Conservation (phyloP, 2,113 vertebrate species). For the Triplophysa dalaica region DNA sequence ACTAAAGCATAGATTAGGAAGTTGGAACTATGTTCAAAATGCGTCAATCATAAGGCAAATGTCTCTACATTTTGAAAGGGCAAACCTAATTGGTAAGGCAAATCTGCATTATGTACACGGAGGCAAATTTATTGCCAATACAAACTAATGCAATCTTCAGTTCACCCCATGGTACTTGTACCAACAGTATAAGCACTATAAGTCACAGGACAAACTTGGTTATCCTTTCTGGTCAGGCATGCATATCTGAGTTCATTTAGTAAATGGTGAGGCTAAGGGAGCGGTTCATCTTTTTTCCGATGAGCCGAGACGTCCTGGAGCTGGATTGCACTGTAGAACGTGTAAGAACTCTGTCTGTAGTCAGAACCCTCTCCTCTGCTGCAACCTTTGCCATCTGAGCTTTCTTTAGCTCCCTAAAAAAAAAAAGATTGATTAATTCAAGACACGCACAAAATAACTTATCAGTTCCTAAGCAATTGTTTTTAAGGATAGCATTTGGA, state of each 20-base stretch:
- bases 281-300: conserved; percentile 97
- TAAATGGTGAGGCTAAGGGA: conserved; percentile 96
- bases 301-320: conserved; percentile 83
- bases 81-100: conserved; percentile 4
- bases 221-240: conserved; percentile 42
- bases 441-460: background rate
- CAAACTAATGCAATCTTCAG: conserved; percentile 4
- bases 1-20: conserved; percentile 52
- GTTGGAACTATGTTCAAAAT: conserved; percentile 33
- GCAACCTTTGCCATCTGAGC: conserved; percentile 92
- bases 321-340: conserved; percentile 85
- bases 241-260: conserved; percentile 62
- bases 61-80: conserved; percentile 10
- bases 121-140: conserved; percentile 7
- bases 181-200: conserved; percentile 64
- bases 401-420: conserved; percentile 91
- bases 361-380: conserved; percentile 88
- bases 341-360: conserved; percentile 87
- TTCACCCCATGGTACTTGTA: conserved; percentile 45
- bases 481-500: too few relatives aligned
- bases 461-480: too few relatives aligned
- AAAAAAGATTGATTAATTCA: background rate
- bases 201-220: conserved; percentile 50
- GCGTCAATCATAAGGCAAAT: conserved; percentile 42
- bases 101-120: conserved; percentile 16